Percentiles rank a stretch among this genome's conserved stretches.
Conservation (phyloP, 2,113 vertebrate species). For the Gadus macrocephalus region DNA sequence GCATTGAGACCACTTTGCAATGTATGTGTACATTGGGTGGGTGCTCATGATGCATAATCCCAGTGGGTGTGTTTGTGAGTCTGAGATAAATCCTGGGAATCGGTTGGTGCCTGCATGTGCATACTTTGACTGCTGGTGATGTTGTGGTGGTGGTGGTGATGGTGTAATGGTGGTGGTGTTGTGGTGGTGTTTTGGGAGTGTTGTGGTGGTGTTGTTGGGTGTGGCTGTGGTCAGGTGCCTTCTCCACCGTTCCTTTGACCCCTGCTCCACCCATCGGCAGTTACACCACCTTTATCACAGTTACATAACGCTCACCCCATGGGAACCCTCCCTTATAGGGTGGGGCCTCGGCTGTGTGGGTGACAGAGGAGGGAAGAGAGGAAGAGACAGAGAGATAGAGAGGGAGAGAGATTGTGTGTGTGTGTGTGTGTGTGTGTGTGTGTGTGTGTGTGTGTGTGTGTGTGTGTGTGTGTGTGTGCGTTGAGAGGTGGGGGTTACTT, state of each 20-base stretch:
- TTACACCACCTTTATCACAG: slow-evolving; percentile 16
- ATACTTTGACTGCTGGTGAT: neutral
- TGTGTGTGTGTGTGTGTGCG: no score
- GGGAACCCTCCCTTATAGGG: neutral
- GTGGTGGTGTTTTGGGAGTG: neutral
- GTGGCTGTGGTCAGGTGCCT: neutral
- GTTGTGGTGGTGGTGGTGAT: no score
- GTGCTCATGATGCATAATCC: neutral
- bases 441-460: no score
- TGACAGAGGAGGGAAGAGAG: no score
- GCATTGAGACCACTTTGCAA: no score
- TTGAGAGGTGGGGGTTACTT: no score
- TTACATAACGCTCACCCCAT: slow-evolving; percentile 40
- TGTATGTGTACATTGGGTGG: no score
- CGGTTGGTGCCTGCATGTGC: neutral
- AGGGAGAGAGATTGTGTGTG: no score
- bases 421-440: no score
- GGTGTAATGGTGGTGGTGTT: no score
- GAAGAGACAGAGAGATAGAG: no score
- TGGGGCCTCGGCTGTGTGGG: neutral
- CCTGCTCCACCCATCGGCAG: slow-evolving; percentile 18
- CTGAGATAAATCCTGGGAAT: neutral
- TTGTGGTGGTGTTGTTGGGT: no score
- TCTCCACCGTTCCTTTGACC: slow-evolving; percentile 24
- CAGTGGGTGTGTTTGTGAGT: slow-evolving; percentile 2